These are phyloP conservation scores for Diplodus puntazzo DNA, from an alignment of 2,797 vertebrate species.

Conservation along the genomic window DNA sequence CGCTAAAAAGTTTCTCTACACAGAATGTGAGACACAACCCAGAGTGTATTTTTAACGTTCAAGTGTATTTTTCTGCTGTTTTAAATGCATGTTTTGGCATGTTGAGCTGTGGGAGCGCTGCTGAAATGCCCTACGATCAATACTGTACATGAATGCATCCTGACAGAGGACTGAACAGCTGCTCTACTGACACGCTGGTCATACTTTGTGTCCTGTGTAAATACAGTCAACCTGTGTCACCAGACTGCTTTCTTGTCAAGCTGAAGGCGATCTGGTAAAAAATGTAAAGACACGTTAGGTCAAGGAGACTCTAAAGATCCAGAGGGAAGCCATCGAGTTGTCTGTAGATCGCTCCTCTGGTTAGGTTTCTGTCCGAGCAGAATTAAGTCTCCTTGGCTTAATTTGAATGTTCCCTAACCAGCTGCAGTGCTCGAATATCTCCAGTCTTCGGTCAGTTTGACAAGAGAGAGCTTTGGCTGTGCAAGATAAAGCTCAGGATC, in stretches of 20 bases:
- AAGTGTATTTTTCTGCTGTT: not conserved
- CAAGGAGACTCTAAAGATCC: not conserved
- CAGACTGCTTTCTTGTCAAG: slow-evolving; percentile 14
- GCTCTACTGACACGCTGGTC: not conserved
- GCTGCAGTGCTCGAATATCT: slow-evolving; percentile 19
- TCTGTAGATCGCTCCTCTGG: slow-evolving; percentile 5
- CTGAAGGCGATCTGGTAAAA: slow-evolving; percentile 10
- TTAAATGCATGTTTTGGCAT: not conserved
- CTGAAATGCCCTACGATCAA: not conserved
- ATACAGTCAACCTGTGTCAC: not conserved
- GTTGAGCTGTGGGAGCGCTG: not conserved
- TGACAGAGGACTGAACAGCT: slow-evolving; percentile 5
- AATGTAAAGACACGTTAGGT: slow-evolving; percentile 14
- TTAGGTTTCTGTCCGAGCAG: slow-evolving; percentile 29
- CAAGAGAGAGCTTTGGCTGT: slow-evolving; percentile 8
- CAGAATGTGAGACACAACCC: not conserved
- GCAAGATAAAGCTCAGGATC: slow-evolving; percentile 31
- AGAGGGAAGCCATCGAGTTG: not conserved
- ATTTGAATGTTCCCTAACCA: slow-evolving; percentile 11
- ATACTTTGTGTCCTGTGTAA: not conserved
- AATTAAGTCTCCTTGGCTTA: slow-evolving; percentile 1
- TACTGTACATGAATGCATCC: slow-evolving; percentile 1
- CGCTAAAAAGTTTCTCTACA: not conserved
- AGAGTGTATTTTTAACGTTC: not conserved
- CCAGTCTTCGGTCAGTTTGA: slow-evolving; percentile 38